Conservation (phyloP, 2,888 invertebrate species). For the Dryocosmus kuriphilus region DNA sequence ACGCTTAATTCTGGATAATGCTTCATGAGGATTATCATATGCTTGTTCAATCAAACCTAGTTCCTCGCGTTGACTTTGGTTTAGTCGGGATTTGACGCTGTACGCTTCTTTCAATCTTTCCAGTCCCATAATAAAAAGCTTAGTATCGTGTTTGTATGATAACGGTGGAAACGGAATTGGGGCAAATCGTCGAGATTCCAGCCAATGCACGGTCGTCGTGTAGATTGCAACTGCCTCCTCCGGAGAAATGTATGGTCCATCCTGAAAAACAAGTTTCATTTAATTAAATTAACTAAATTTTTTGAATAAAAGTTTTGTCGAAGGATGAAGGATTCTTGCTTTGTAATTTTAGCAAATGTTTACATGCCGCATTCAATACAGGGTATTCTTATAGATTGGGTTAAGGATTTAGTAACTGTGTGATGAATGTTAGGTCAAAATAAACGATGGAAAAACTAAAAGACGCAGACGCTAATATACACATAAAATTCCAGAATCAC, state of each 20-base stretch:
- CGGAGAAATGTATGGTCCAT: conserved; percentile 99
- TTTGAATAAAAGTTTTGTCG: too few relatives aligned
- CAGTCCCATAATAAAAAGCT: conserved; percentile 96
- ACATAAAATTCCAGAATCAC: too few relatives aligned
- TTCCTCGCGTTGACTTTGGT: conserved; percentile 99
- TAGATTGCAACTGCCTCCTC: conserved; percentile 99
- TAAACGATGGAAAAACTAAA: too few relatives aligned
- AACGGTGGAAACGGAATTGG: conserved; percentile 99
- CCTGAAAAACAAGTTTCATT: conserved; percentile 78
- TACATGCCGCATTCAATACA: too few relatives aligned
- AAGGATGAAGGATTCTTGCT: too few relatives aligned
- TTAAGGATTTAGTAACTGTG: too few relatives aligned
- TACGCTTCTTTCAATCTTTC: conserved; percentile 98
- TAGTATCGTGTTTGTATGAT: conserved; percentile 99
- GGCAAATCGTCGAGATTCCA: conserved; percentile 98
- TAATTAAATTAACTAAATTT: background rate
- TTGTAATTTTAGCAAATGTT: too few relatives aligned
- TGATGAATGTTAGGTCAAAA: too few relatives aligned
- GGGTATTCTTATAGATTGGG: too few relatives aligned
- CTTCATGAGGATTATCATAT: conserved; percentile 99
- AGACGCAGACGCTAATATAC: too few relatives aligned
- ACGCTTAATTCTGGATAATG: conserved; percentile 98
- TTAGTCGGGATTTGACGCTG: conserved; percentile 96
- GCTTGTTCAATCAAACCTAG: conserved; percentile 99
- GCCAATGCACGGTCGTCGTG: conserved; percentile 99